These are phyloP conservation scores for Typhlomys cinereus DNA, from an alignment of 2,113 vertebrate genomes.

Conservation along the genomic window DNA sequence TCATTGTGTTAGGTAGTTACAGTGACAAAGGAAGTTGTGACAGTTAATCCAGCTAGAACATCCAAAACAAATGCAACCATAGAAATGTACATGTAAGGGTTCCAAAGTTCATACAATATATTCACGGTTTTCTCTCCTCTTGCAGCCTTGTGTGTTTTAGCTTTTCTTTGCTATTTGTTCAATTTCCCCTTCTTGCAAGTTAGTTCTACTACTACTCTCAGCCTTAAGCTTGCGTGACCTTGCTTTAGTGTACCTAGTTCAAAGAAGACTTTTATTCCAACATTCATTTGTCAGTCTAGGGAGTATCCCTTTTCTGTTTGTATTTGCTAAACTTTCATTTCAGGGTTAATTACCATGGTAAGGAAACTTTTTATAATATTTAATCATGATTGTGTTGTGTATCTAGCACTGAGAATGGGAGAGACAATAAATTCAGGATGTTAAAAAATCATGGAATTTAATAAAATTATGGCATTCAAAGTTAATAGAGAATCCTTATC, in stretches of 20 bases:
- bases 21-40: background rate
- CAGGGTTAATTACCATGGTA: background rate
- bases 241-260: background rate
- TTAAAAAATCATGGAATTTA: background rate
- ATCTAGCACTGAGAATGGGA: background rate
- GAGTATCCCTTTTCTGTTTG: background rate
- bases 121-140: background rate
- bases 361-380: background rate
- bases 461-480: background rate
- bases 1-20: background rate
- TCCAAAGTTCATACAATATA: background rate
- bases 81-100: background rate
- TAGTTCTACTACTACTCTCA: background rate
- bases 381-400: background rate
- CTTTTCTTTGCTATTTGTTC: background rate
- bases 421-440: background rate
- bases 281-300: background rate
- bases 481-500: background rate
- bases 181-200: background rate
- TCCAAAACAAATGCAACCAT: background rate
- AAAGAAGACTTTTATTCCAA: background rate
- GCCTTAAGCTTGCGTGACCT: background rate
- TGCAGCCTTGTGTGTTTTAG: background rate
- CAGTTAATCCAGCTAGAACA: background rate
- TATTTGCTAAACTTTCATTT: slow-evolving; percentile 21